phyloP scores from a whole-genome alignment of 2,113 vertebrate genomes.

The Baryphthengus martii region DNA sequence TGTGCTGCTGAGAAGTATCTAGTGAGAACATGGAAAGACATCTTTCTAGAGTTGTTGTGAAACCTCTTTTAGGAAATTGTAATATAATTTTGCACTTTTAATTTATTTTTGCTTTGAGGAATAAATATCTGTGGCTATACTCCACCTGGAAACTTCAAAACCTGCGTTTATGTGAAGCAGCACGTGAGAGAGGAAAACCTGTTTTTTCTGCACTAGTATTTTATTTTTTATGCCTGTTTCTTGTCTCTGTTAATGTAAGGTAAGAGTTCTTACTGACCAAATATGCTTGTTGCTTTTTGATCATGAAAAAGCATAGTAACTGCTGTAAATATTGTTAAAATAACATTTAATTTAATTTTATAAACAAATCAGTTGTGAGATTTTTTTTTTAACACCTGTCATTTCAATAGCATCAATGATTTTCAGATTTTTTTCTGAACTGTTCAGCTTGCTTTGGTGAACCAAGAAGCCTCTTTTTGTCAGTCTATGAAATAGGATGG shows the following conservation, averaged over 20 bases:
- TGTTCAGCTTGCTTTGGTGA: neutral
- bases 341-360: neutral
- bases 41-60: neutral
- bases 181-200: neutral
- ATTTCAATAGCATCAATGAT: neutral
- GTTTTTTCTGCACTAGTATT: neutral
- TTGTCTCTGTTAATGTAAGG: neutral
- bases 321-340: neutral
- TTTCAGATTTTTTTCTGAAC: neutral
- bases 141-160: conserved; percentile 2
- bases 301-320: neutral
- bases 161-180: neutral
- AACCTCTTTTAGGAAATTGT: neutral
- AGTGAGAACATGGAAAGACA: neutral
- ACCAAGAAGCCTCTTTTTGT: neutral
- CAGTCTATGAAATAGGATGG: neutral
- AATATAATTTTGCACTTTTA: neutral
- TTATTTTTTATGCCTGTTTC: neutral
- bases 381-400: neutral
- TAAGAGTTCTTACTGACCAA: neutral
- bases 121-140: neutral
- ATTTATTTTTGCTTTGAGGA: conserved; percentile 17
- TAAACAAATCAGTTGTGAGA: neutral
- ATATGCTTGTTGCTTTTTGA: neutral
- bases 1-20: neutral